Evolutionary conservation across 2,888 invertebrate genomes (phyloP).

Genomic region (Entomobrya proxima): DNA sequence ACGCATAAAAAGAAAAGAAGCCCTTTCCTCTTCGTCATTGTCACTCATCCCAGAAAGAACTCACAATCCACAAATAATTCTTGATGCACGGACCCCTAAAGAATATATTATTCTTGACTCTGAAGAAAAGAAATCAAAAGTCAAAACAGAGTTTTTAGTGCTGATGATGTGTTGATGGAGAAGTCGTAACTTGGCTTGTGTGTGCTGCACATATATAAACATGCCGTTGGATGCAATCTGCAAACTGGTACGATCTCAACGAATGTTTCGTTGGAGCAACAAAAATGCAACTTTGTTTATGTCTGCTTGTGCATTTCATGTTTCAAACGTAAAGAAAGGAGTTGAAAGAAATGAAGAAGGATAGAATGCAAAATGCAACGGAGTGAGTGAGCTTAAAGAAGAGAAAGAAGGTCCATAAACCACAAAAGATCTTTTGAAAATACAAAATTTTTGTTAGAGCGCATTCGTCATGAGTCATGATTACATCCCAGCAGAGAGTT

Average conservation of each 20-base stretch:
- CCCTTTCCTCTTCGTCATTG: background rate
- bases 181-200: background rate
- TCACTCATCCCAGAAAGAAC: background rate
- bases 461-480: too few relatives aligned
- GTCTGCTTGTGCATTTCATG: too few relatives aligned
- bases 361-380: too few relatives aligned
- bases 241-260: background rate
- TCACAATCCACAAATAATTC: background rate
- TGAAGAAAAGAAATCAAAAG: conserved; percentile 61
- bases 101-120: conserved; percentile 26
- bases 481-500: too few relatives aligned
- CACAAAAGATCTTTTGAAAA: too few relatives aligned
- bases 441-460: too few relatives aligned
- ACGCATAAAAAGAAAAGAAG: background rate
- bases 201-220: background rate
- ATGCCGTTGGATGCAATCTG: background rate
- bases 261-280: background rate
- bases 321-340: too few relatives aligned
- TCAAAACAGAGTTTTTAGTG: conserved; percentile 31
- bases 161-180: conserved; percentile 21
- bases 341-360: too few relatives aligned
- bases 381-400: too few relatives aligned
- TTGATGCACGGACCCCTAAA: conserved; percentile 2
- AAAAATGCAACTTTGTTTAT: too few relatives aligned
- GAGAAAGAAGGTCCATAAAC: too few relatives aligned